Conservation (phyloP, 2,113 vertebrate genomes). For the Hippocampus guttulatus region DNA sequence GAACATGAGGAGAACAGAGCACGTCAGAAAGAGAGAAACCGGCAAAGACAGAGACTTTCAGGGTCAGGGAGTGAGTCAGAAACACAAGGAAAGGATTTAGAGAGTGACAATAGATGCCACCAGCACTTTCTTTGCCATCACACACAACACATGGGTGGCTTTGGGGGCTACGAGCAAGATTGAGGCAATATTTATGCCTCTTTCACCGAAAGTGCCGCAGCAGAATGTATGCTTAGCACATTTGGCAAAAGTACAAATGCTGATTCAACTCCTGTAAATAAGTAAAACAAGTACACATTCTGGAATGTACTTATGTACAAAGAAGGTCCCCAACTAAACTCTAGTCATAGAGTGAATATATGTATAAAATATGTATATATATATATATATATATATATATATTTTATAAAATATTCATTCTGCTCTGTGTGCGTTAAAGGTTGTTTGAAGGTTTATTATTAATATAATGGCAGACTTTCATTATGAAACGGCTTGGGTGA, state of each 20-base stretch:
- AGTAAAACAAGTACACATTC: neutral
- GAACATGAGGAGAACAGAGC: conserved; percentile 47
- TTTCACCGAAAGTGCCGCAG: neutral
- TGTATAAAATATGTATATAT: too few relatives aligned
- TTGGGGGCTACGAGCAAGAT: neutral
- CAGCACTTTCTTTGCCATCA: conserved; percentile 31
- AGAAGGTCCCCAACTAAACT: neutral
- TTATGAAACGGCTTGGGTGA: too few relatives aligned
- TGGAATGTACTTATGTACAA: neutral
- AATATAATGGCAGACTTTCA: too few relatives aligned
- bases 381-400: too few relatives aligned
- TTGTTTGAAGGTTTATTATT: too few relatives aligned
- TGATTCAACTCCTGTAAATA: neutral
- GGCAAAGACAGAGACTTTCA: conserved; percentile 49
- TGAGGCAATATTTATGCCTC: neutral
- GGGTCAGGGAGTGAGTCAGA: conserved; percentile 49
- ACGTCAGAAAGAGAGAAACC: conserved; percentile 51
- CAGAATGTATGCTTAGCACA: neutral
- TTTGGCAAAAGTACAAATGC: neutral
- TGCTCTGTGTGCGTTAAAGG: too few relatives aligned
- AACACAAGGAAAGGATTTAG: conserved; percentile 29
- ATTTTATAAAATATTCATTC: too few relatives aligned
- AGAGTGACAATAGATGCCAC: conserved; percentile 17
- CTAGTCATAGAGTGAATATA: neutral
- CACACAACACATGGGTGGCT: neutral